A percentile compares a stretch with the other conserved stretches of the same genome.
Conservation (phyloP, 2,113 vertebrate genomes). For the Galbula dea region DNA sequence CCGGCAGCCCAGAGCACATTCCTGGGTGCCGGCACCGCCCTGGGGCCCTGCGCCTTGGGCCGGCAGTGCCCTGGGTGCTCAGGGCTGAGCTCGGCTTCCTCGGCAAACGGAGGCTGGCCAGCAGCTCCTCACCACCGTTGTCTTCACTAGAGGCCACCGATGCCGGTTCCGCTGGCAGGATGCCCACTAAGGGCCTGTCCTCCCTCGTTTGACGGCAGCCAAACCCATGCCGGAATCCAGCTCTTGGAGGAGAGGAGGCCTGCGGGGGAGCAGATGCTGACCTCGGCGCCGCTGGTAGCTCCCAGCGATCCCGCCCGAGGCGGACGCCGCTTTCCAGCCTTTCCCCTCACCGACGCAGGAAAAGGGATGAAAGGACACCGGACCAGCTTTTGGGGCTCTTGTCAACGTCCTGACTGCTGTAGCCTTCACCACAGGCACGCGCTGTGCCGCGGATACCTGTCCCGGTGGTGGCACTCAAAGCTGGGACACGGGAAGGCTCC, state of each 20-base stretch:
- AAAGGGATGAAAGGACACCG: no score
- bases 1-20: not conserved
- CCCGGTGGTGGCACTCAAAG: not conserved
- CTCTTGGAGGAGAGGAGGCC: not conserved
- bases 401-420: not conserved
- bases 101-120: not conserved
- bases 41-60: not conserved
- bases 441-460: no score
- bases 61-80: fast-evolving
- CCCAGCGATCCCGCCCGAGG: fast-evolving
- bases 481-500: not conserved
- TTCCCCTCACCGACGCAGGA: not conserved
- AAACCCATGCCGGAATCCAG: not conserved
- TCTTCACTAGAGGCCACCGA: not conserved
- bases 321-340: not conserved
- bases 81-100: not conserved
- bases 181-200: not conserved
- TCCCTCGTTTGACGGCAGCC: not conserved
- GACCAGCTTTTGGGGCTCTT: not conserved
- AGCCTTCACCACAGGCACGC: not conserved
- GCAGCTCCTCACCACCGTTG: fast-evolving
- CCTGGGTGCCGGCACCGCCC: constrained; percentile 4
- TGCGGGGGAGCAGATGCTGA: not conserved
- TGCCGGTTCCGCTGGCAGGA: not conserved
- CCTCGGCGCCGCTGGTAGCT: not conserved